Base-by-base conservation (phyloP, 2,888 invertebrate species). In the Thumatha senex region DNA sequence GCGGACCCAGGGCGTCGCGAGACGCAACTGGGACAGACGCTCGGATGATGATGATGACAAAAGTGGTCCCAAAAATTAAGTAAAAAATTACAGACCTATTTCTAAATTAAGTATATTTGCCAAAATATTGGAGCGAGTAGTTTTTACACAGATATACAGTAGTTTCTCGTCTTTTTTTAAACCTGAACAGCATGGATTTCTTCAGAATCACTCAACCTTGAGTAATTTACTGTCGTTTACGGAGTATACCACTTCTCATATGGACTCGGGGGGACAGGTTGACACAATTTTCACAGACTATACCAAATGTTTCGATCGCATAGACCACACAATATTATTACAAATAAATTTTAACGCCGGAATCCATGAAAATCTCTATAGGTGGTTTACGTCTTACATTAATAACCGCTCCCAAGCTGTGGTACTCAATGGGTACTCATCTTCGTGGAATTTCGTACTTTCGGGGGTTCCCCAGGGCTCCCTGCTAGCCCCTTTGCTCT, bases 361-460 rank as follows among this genome's bases (percentile, higher is more conserved):
- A 41, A 41, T 41, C 7, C 41, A 41, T 30, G 41, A 30, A 29
- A 31, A 41, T 12, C 14, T 47, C 0, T 50, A 39, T 10, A 33
- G 46, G n/a, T 54, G 49, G 49, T 50, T 54, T 36, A 24, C 43
- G 0, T 49, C 54, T 9, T 54, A 54, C n/a, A 41, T 54, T 15
- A 18, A 41, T 1, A 53, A 53, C 9, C 18, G 46, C 7, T 48
- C 35, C 14, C 48, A 53, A 12, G 40, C 45, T 29, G 38, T 40
- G 3, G 46, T 38, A 10, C 35, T 51, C 0, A 46, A 38, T 42
- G 46, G 51, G n/a, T 46, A 12, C 41, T 15, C 39, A 7, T 51
- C 46, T 4, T 5, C 9, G 0, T 29, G 41, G 36, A 11, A 36
- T 8, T 3, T 7, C 10, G 40, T 50, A 11, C 46, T 40, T 11